Evolutionary conservation across 1,140 invertebrate species (phyloP).

Genomic region (Apis florea): DNA sequence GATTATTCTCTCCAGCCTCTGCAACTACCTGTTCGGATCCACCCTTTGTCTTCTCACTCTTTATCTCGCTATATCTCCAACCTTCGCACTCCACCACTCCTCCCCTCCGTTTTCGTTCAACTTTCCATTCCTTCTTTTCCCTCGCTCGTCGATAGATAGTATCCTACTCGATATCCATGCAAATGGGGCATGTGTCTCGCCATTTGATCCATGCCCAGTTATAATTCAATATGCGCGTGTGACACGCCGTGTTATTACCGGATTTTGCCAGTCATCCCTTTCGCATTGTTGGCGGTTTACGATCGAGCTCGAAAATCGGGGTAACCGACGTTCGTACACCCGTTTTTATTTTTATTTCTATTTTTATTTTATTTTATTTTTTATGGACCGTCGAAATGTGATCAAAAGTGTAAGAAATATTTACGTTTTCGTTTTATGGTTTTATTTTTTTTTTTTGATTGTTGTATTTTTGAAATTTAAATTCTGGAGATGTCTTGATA

Average conservation of each 20-base stretch:
- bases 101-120: background rate
- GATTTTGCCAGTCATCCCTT: constrained; percentile 17
- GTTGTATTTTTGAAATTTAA: too few relatives aligned
- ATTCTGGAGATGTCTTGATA: too few relatives aligned
- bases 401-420: background rate
- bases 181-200: constrained; percentile 46
- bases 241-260: constrained; percentile 27
- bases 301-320: background rate
- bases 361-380: background rate
- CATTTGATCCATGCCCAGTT: constrained; percentile 45
- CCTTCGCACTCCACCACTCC: background rate
- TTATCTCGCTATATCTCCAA: background rate
- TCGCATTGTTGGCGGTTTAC: background rate
- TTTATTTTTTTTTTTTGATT: too few relatives aligned
- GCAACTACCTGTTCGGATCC: constrained; percentile 49
- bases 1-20: constrained; percentile 69
- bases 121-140: background rate
- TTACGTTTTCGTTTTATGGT: too few relatives aligned
- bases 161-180: constrained; percentile 21
- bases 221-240: constrained; percentile 55
- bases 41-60: background rate
- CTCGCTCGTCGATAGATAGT: background rate
- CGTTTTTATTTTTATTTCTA: too few relatives aligned
- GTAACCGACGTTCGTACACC: background rate
- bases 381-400: background rate